Evolutionary conservation across 2,888 invertebrate species (phyloP).

Genomic region (Mesochorus sp.): DNA sequence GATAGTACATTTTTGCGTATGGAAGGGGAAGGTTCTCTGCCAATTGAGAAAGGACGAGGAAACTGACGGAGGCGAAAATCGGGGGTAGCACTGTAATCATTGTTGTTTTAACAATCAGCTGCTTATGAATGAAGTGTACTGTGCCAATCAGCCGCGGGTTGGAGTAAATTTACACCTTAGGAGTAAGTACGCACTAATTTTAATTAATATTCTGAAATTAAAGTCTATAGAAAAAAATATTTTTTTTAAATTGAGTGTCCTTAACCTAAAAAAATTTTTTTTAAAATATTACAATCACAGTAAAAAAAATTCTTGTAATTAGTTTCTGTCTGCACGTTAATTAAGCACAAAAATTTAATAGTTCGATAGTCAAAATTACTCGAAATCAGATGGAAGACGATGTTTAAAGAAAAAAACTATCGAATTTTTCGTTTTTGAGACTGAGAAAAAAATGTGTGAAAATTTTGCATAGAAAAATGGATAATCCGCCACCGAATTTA

Average conservation of each 20-base stretch:
- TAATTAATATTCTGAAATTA: neutral
- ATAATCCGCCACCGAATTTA: slow-evolving; percentile 64
- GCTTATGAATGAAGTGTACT: slow-evolving; percentile 4
- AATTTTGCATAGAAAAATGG: slow-evolving; percentile 64
- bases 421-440: too few species aligned
- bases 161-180: neutral
- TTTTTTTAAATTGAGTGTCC: neutral
- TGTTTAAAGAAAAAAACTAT: too few species aligned
- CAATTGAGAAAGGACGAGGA: too few species aligned
- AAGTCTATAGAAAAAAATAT: neutral
- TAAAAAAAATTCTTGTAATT: neutral
- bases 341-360: neutral
- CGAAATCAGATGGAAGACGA: too few species aligned
- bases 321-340: neutral
- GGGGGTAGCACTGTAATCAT: neutral
- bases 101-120: slow-evolving; percentile 42
- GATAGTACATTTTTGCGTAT: too few species aligned
- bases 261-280: slow-evolving; percentile 44
- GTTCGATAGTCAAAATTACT: too few species aligned
- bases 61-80: neutral
- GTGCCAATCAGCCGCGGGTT: slow-evolving; percentile 14
- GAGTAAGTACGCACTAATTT: neutral
- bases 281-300: neutral
- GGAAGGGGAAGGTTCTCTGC: too few species aligned
- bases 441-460: neutral